Evolutionary conservation across 2,113 vertebrate genomes (phyloP).

Genomic region (Syngnathoides biaculeatus): DNA sequence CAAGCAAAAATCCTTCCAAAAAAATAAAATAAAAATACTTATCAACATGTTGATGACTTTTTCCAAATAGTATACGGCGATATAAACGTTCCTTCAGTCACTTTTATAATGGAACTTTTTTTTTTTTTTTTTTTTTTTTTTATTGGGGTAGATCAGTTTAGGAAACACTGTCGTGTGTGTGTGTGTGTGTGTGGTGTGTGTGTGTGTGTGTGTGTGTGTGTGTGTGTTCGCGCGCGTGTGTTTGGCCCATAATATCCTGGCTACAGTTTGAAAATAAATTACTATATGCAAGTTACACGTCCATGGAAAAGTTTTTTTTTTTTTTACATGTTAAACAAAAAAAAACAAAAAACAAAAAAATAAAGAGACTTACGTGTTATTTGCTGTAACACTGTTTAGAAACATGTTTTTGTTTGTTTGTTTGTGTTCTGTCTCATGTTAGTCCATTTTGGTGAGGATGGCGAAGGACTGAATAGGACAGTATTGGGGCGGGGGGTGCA

Average conservation of each 20-base stretch:
- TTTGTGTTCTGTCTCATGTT: constrained; percentile 70
- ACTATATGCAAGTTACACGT: constrained; percentile 99
- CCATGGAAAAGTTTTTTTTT: constrained; percentile 61
- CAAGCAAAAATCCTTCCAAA: constrained; percentile 89
- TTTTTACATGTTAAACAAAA: constrained; percentile 72
- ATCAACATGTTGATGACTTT: constrained; percentile 84
- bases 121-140: constrained; percentile 76
- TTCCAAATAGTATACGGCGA: constrained; percentile 85
- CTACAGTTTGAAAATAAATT: constrained; percentile 99
- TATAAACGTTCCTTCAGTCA: constrained; percentile 86
- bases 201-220: constrained; percentile 62
- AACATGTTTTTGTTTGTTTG: constrained; percentile 68
- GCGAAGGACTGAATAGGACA: not conserved
- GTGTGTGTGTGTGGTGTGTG: not conserved
- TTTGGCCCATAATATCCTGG: constrained; percentile 95
- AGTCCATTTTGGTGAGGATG: constrained; percentile 54
- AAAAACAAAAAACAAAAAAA: constrained; percentile 23
- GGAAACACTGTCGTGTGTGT: constrained; percentile 80
- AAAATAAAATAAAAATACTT: constrained; percentile 70
- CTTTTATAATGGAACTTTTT: constrained; percentile 84
- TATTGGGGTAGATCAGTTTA: constrained; percentile 76
- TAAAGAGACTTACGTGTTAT: constrained; percentile 94
- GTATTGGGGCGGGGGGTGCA: constrained; percentile 2
- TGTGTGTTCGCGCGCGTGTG: constrained; percentile 52
- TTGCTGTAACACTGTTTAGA: constrained; percentile 94